These are phyloP conservation scores for Tipula helvola DNA, from an alignment of 2,888 invertebrate genomes.

Conservation along the genomic window DNA sequence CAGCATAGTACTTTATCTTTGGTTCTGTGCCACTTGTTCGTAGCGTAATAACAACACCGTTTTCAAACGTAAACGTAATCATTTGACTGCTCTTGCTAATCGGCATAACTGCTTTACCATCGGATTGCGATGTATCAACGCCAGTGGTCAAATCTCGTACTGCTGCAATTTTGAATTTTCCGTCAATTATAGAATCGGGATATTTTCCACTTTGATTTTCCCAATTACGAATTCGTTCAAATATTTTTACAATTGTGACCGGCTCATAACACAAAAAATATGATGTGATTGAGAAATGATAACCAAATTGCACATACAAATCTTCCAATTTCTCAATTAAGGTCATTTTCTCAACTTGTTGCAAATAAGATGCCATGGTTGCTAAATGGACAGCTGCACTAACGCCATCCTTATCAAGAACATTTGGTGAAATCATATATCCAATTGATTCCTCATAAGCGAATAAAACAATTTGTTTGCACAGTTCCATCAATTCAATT, in stretches of 20 bases:
- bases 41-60: conserved; percentile 76
- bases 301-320: conserved; percentile 77
- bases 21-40: conserved; percentile 98
- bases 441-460: conserved; percentile 99
- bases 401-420: conserved; percentile 94
- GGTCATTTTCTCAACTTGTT: conserved; percentile 41
- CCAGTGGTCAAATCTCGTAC: conserved; percentile 84
- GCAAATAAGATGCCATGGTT: conserved; percentile 61
- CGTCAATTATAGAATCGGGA: conserved; percentile 49
- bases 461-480: conserved; percentile 71
- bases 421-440: conserved; percentile 82
- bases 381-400: conserved; percentile 73
- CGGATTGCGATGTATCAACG: conserved; percentile 54
- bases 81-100: conserved; percentile 63
- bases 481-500: conserved; percentile 47
- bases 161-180: conserved; percentile 48
- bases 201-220: conserved; percentile 48
- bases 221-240: conserved; percentile 68
- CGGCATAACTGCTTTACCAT: conserved; percentile 57
- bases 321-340: conserved; percentile 52
- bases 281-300: conserved; percentile 75
- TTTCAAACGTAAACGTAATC: conserved; percentile 86
- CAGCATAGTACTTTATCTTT: conserved; percentile 97
- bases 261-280: conserved; percentile 81
- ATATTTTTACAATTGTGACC: conserved; percentile 56